Evolutionary conservation across 1,140 invertebrate genomes (phyloP).

Genomic region (Steinernema feltiae): DNA sequence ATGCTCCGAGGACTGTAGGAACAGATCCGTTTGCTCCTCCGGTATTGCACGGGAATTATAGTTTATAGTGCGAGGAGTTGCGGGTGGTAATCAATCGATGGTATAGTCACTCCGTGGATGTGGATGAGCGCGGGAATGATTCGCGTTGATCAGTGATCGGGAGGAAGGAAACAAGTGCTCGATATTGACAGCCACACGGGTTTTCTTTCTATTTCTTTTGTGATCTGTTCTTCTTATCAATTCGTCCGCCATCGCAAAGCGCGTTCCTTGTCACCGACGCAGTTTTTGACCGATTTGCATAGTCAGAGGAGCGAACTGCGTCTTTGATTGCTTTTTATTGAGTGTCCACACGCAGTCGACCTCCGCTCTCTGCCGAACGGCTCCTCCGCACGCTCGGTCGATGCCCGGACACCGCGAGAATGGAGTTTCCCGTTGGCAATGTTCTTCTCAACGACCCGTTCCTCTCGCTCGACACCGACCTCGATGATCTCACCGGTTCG

Average conservation of each 20-base stretch:
- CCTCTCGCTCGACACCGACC: slow-evolving; percentile 32
- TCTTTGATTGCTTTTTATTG: too few relatives aligned
- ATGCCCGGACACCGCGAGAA: not conserved
- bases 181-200: not conserved
- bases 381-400: not conserved
- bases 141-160: not conserved
- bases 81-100: too few relatives aligned
- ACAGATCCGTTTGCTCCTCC: too few relatives aligned
- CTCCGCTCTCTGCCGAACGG: too few relatives aligned
- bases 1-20: too few relatives aligned
- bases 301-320: too few relatives aligned
- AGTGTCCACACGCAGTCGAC: not conserved
- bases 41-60: too few relatives aligned
- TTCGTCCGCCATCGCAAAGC: not conserved
- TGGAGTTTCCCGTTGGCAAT: slow-evolving; percentile 14
- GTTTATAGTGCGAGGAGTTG: too few relatives aligned
- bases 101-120: too few relatives aligned
- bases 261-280: not conserved
- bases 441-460: slow-evolving; percentile 30
- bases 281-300: slow-evolving; percentile 41
- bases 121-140: too few relatives aligned
- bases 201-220: not conserved
- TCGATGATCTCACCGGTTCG: slow-evolving; percentile 33
- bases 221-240: not conserved
- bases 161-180: not conserved